A percentile compares a stretch with the other conserved stretches of the same genome.
Conservation (phyloP, 1,140 invertebrate species). For the Aphelinus atriplicis region DNA sequence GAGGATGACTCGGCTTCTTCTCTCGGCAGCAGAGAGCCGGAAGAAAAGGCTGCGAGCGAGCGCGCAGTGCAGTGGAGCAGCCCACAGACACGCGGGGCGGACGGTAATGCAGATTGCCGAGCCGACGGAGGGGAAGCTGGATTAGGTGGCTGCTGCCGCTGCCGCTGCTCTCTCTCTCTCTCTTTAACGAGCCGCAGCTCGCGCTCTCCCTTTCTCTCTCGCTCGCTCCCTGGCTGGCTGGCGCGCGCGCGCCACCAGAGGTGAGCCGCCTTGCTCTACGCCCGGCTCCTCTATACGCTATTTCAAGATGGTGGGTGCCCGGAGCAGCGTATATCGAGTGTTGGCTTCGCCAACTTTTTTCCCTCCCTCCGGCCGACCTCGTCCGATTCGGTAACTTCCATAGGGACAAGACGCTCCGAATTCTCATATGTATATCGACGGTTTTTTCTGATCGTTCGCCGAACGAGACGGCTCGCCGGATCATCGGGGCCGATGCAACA, state of each 20-base stretch:
- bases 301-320: neutral
- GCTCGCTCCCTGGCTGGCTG: constrained; percentile 16
- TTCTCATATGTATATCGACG: no score
- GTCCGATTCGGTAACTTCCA: no score
- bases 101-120: constrained; percentile 56
- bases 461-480: no score
- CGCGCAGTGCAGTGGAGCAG: constrained; percentile 45
- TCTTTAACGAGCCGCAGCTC: neutral
- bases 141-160: neutral
- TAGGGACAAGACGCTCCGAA: no score
- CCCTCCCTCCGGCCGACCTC: no score
- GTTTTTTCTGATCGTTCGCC: no score
- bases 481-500: no score
- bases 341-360: neutral
- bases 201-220: neutral
- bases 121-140: constrained; percentile 18
- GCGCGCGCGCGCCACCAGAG: neutral
- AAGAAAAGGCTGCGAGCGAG: constrained; percentile 43
- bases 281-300: neutral
- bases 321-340: neutral
- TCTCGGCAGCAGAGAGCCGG: neutral
- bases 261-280: neutral
- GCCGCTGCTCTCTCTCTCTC: neutral
- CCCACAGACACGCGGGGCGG: constrained; percentile 37
- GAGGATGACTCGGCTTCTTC: constrained; percentile 8